Evolutionary conservation across 2,797 vertebrate species (phyloP), one percentile per base, ranked within the genome.

Genomic region (Okamejei kenojei): DNA sequence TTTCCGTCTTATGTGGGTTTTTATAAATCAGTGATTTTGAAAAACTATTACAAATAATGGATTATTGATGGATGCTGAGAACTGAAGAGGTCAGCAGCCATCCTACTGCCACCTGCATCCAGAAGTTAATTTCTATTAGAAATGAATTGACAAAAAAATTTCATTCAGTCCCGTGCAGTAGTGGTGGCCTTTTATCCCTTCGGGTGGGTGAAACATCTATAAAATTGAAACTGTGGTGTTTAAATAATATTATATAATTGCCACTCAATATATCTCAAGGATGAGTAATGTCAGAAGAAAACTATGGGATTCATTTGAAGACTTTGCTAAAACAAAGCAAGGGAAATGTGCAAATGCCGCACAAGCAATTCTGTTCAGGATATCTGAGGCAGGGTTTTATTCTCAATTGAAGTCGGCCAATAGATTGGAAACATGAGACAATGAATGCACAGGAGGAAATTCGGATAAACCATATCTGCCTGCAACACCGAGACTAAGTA

Each of bases 401-500:
- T 86, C 26, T 61, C 13, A 63, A 86, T 86, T 17, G n/a, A 63
- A 1, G n/a, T 29, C 15, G 11, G 82, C 63, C 65, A 73, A 84
- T 26, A 26, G 81, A 9, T 32, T 61, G 32, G 54, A 74, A 26
- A n/a, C 35, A 7, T 21, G 9, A 1, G 32, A 54, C 35, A n/a
- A 91, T 26, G 54, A 90, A 90, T 29, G 13, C 21, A 23, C 4
- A 5, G 1, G 54, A 2, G 15, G 68, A 54, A 32, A 63, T 38
- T 32, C 26, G 19, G 19, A 38, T 26, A 38, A 68, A 78, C 93
- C 93, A 84, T 88, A 90, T 93, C 68, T 93, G 94, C 94, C 93
- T 94, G 97, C 94, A 93, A 96, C 96, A 97, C 94, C 94, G 93
- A 94, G 92, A 96, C 95, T 94, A 95, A 94, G 96, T 95, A 96